Percentiles rank a stretch among this genome's conserved stretches.
Evolutionary conservation across 2,888 invertebrate species (phyloP).

Genomic region (Anarsia innoxiella): DNA sequence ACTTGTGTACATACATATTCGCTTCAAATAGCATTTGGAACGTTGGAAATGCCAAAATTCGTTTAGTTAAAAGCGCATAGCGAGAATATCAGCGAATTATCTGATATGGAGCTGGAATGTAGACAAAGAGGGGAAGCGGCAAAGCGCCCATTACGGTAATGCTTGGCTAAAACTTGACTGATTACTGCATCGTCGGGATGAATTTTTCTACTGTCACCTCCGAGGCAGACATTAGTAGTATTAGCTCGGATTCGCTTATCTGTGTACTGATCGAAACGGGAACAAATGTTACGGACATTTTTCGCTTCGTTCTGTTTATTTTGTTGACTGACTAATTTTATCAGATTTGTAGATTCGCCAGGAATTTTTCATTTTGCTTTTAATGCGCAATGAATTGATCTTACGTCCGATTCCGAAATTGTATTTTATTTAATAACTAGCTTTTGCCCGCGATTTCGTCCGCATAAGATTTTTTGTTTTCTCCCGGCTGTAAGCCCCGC

Average conservation of each 20-base stretch:
- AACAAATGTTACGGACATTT: too few species aligned
- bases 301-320: too few species aligned
- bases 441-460: too few species aligned
- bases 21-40: too few species aligned
- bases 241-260: conserved; percentile 44
- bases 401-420: too few species aligned
- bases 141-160: conserved; percentile 52
- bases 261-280: conserved; percentile 48
- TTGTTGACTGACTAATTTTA: too few species aligned
- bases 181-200: conserved; percentile 51
- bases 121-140: background rate
- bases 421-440: too few species aligned
- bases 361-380: too few species aligned
- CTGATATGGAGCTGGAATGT: background rate
- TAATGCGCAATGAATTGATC: too few species aligned
- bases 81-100: background rate
- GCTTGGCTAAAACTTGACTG: conserved; percentile 63
- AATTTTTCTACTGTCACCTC: conserved; percentile 51
- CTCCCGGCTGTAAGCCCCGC: too few species aligned
- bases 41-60: background rate
- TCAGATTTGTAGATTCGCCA: too few species aligned
- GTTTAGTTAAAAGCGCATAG: background rate
- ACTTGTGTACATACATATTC: background rate
- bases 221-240: conserved; percentile 45
- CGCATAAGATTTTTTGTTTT: too few species aligned